Evolutionary conservation across 2,797 vertebrate genomes (phyloP), one percentile per base, ranked within the genome.

Genomic region (Psittacula echo): DNA sequence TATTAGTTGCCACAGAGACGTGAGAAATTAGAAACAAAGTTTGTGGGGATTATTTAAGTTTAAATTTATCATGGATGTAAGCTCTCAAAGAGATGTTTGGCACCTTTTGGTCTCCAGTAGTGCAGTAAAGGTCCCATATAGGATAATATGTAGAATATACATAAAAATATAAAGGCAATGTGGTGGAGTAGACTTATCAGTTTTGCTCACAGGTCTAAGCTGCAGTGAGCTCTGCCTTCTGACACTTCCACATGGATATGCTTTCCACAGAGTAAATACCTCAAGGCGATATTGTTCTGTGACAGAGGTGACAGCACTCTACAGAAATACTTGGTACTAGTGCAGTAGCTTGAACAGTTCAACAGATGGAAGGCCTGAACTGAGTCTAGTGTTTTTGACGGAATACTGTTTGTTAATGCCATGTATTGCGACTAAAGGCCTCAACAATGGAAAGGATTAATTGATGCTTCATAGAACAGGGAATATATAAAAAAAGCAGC

Each of bases 21-120:
- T 30, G 50, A 93, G 42, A 53, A 77, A 92, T 75, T 60, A 66
- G 32, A 86, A 88, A 74, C 4, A 62, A 91, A 81, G 19, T 81
- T 81, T 86, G 7, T 66, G 39, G 12, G 39, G 16, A 79, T 71
- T 91, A 77, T 51, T 41, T 82, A n/a, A 77, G 6, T 76, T 85
- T 89, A 79, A 87, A 73, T 82, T 92, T 92, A 32, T 70, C 10
- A 5, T 12, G 41, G 32, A n/a, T 7, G 7, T 72, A 77, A 53
- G 30, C 13, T 87, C 4, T 45, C 45, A 26, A 83, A 85, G 48
- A 71, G 34, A 3, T 70, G 76, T 88, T 81, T 75, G 62, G 58
- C 39, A 81, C 3, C n/a, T 82, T 92, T 66, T 85, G 23, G 53
- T 74, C 23, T 66, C 17, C 20, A 27, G 16, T 11, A 34, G 5